These are phyloP conservation scores for Trichonephila inaurata DNA, from an alignment of 1,140 invertebrate genomes.

Conservation along the genomic window DNA sequence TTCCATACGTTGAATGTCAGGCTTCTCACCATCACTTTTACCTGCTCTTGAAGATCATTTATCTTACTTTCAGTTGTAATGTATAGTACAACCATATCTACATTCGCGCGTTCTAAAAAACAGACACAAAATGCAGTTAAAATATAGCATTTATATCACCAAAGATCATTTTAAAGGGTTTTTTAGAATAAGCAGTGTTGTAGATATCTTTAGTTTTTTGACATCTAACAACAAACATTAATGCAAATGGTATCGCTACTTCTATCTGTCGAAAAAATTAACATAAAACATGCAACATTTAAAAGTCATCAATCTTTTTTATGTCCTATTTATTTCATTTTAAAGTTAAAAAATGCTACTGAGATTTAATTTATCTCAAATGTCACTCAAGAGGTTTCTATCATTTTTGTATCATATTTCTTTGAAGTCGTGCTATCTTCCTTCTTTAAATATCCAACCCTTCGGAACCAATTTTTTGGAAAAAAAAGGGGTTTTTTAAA, in stretches of 20 bases:
- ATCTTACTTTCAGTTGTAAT: not conserved
- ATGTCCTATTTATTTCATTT: not conserved
- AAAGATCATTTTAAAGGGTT: too few relatives aligned
- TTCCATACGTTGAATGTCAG: not conserved
- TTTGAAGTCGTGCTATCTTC: too few relatives aligned
- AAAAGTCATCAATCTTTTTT: not conserved
- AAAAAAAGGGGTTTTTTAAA: too few relatives aligned
- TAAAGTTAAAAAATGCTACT: not conserved
- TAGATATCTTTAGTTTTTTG: not conserved
- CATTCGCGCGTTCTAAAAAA: not conserved
- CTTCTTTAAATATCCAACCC: too few relatives aligned
- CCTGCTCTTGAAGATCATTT: not conserved
- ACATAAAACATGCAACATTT: not conserved
- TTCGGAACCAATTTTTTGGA: too few relatives aligned
- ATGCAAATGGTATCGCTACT: not conserved
- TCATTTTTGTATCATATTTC: too few relatives aligned
- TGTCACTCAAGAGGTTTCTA: not conserved
- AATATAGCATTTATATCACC: not conserved
- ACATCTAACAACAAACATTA: not conserved
- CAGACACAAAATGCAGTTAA: not conserved
- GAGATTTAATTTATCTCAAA: not conserved
- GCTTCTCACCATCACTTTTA: not conserved
- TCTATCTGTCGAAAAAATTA: not conserved
- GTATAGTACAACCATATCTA: not conserved
- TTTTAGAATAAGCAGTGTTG: too few relatives aligned